These are phyloP conservation scores for Nannoperca obscura DNA, from an alignment of 2,797 vertebrate species.

Conservation along the genomic window DNA sequence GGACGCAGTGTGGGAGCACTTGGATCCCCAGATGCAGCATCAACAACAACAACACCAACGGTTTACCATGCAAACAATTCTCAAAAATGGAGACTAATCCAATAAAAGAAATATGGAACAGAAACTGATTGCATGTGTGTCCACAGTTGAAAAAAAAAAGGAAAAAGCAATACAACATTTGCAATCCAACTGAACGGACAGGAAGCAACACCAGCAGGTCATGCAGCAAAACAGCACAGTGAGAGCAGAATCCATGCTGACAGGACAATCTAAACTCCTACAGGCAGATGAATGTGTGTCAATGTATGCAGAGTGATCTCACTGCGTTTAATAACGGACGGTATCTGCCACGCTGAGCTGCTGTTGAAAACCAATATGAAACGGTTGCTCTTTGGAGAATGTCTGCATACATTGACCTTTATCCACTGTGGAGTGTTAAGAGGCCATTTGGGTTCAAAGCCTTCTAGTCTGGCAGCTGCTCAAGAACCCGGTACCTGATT, in stretches of 20 bases:
- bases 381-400: conserved; percentile 25
- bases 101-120: conserved; percentile 37
- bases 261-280: conserved; percentile 33
- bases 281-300: conserved; percentile 63
- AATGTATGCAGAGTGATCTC: conserved; percentile 65
- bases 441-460: conserved; percentile 58
- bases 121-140: conserved; percentile 35
- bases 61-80: conserved; percentile 74
- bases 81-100: conserved; percentile 40
- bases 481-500: conserved; percentile 92
- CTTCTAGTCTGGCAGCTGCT: conserved; percentile 55
- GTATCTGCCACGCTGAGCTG: conserved; percentile 16
- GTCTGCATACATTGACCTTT: conserved; percentile 77
- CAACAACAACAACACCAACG: conserved; percentile 10
- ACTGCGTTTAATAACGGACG: neutral
- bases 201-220: conserved; percentile 64
- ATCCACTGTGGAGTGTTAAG: conserved; percentile 50
- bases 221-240: conserved; percentile 74
- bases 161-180: conserved; percentile 34
- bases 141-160: neutral
- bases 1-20: conserved; percentile 32
- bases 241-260: conserved; percentile 69
- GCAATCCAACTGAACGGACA: conserved; percentile 46
- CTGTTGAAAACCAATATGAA: conserved; percentile 20
- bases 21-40: conserved; percentile 3